Conservation (phyloP, 1,140 invertebrate species). For the Drosophila dunni region DNA sequence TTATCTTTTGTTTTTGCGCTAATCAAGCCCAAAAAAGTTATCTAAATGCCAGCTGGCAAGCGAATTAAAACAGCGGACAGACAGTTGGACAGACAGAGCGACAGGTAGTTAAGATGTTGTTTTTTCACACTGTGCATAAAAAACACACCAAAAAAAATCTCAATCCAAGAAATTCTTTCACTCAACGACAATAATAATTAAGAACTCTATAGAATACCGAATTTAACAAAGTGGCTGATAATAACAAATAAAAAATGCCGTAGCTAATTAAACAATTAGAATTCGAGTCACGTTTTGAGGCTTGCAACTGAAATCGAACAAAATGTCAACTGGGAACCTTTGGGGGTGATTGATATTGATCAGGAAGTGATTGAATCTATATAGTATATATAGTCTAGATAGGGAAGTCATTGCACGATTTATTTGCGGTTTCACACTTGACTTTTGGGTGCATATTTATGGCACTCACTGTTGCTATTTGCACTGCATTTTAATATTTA, state of each 20-base stretch:
- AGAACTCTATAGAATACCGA: conserved; percentile 7
- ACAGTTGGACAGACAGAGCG: conserved; percentile 1
- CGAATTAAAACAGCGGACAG: background rate
- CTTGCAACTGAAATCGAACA: conserved; percentile 30
- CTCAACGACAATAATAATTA: conserved; percentile 12
- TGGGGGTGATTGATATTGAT: conserved; percentile 66
- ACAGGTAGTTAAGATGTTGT: conserved; percentile 29
- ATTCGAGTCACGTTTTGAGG: conserved; percentile 60
- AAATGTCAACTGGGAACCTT: conserved; percentile 66
- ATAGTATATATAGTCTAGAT: conserved; percentile 2
- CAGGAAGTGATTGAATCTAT: conserved; percentile 57
- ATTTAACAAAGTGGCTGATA: conserved; percentile 26
- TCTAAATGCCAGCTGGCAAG: conserved; percentile 28
- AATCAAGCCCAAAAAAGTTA: conserved; percentile 16
- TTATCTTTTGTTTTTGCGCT: conserved; percentile 22
- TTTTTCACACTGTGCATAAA: conserved; percentile 22
- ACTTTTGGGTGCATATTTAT: conserved; percentile 54
- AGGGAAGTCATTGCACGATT: conserved; percentile 64
- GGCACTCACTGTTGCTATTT: conserved; percentile 32
- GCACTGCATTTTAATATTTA: background rate
- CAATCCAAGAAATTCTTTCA: conserved; percentile 9
- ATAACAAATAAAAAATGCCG: conserved; percentile 9
- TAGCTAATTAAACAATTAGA: conserved; percentile 50
- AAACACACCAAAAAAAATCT: conserved; percentile 6
- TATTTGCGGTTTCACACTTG: conserved; percentile 29